phyloP scores from a whole-genome alignment of 2,797 vertebrate species.

The Sylvilagus floridanus region DNA sequence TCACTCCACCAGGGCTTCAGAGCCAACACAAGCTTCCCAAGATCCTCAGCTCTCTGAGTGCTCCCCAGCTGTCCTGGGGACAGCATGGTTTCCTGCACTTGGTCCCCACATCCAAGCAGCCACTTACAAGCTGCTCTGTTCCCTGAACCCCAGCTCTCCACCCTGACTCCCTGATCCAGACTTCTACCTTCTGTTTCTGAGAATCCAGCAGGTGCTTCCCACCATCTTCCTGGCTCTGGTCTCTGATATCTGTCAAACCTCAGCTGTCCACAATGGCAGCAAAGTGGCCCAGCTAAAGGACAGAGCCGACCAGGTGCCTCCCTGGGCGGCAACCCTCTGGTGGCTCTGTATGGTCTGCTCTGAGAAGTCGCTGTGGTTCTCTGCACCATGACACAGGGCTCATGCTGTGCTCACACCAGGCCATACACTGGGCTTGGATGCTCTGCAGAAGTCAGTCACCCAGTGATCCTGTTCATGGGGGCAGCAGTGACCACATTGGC shows the following conservation, averaged over 20 bases:
- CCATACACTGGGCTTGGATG: accelerated
- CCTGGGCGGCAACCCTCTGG: neutral
- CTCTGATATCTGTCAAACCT: neutral
- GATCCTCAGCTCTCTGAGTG: too few relatives aligned
- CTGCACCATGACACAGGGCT: accelerated
- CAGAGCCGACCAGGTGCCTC: neutral
- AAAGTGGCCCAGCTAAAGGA: neutral
- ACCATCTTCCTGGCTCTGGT: neutral
- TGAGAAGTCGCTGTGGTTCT: neutral
- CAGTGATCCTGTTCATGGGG: neutral
- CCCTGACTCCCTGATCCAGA: neutral
- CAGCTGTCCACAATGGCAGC: neutral
- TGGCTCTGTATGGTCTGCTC: accelerated
- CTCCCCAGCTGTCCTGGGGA: neutral
- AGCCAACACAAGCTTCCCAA: neutral
- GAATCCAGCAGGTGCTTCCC: neutral
- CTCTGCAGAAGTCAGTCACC: neutral
- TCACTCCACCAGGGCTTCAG: neutral
- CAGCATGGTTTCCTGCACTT: too few relatives aligned
- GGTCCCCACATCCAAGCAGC: neutral
- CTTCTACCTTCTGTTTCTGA: neutral
- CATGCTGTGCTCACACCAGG: neutral
- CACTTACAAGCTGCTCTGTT: neutral
- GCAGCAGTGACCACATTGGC: neutral
- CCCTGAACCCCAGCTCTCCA: neutral